A percentile compares a stretch with the other conserved stretches of the same genome.
Conservation (phyloP, 2,797 vertebrate genomes). For the Notolepis coatsorum region DNA sequence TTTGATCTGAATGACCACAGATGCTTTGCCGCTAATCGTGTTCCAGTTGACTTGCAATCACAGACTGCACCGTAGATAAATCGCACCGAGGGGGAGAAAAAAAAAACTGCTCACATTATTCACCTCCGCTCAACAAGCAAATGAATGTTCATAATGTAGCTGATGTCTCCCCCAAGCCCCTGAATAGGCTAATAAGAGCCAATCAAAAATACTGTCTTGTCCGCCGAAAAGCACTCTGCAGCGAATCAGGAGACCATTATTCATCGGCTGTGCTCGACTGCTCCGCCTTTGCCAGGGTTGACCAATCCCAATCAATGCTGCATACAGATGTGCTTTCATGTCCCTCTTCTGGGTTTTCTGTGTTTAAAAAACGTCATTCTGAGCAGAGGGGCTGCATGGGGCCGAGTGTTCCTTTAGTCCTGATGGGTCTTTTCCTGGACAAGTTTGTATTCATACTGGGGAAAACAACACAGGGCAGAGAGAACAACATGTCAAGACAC, state of each 20-base stretch:
- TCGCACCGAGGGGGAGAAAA: slow-evolving; percentile 9
- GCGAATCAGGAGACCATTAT: slow-evolving; percentile 17
- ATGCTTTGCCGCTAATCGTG: slow-evolving; percentile 27
- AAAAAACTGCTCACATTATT: slow-evolving; percentile 60
- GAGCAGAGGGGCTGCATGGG: slow-evolving; percentile 34
- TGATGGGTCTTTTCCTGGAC: slow-evolving; percentile 91
- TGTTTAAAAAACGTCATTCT: neutral
- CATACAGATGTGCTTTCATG: slow-evolving; percentile 19
- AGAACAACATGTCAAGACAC: neutral
- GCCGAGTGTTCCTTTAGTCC: slow-evolving; percentile 80
- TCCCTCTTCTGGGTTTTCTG: slow-evolving; percentile 21
- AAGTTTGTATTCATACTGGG: slow-evolving; percentile 93
- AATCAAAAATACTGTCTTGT: slow-evolving; percentile 49
- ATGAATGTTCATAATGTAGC: slow-evolving; percentile 8
- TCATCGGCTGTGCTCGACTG: neutral
- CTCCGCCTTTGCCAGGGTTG: neutral
- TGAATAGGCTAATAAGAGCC: neutral
- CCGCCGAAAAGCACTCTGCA: neutral
- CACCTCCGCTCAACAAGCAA: slow-evolving; percentile 15
- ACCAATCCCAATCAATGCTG: slow-evolving; percentile 8
- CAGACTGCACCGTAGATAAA: slow-evolving; percentile 81
- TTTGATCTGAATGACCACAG: slow-evolving; percentile 25
- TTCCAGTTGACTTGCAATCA: slow-evolving; percentile 78
- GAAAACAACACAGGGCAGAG: slow-evolving; percentile 24
- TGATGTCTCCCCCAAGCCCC: neutral